Base-by-base conservation (phyloP, 2,888 invertebrate genomes). In the Parochlus steinenii region DNA sequence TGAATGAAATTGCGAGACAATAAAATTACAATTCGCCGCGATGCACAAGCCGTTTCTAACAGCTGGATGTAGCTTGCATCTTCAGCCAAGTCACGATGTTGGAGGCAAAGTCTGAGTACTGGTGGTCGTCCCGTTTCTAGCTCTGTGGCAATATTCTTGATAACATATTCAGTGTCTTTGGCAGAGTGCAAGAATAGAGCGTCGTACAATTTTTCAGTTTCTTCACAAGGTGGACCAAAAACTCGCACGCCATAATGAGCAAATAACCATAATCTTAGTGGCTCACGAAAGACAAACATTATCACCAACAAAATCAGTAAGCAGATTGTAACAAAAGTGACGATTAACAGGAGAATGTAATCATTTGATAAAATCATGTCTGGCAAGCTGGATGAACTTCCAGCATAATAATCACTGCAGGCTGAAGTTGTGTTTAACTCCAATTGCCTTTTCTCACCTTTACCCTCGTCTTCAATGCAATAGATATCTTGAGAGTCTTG, bases 141-240 rank as follows among this genome's bases (percentile, higher is more conserved):
- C 53, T 85, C 82, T 25, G 76, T 74, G n/a, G 81, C 81, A 47
- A 90, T 61, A 33, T 80, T 76, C 49, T 83, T 81, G 34, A 82
- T 69, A 5, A 89, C 83, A 52, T 85, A 85, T 53, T 82, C 79
- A 47, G 87, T 86, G 57, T 90, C 90, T 59, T 85, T 85, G 22
- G 85, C 83, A 47, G 86, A 86, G 61, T 92, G 93, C 48, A 87
- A 77, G 10, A 93, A 74, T 53, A 92, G 86, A 7, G 86, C 89
- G 51, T 93, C 92, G 61, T 86, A 90, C 22, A 85, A 64, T 50
- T 85, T 83, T 51, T 86, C 83, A 35, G 74, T 71, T 48, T 85
- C 83, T 53, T 82, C 85, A 40, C 75, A 74, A 8, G 77, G 70
- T 41, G 72, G 72, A 20, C 69, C 69, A 53, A 83, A 82, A 41